A percentile compares a stretch with the other conserved stretches of the same genome.
phyloP scores from a whole-genome alignment of 2,113 vertebrate species.

The Tyto alba region DNA sequence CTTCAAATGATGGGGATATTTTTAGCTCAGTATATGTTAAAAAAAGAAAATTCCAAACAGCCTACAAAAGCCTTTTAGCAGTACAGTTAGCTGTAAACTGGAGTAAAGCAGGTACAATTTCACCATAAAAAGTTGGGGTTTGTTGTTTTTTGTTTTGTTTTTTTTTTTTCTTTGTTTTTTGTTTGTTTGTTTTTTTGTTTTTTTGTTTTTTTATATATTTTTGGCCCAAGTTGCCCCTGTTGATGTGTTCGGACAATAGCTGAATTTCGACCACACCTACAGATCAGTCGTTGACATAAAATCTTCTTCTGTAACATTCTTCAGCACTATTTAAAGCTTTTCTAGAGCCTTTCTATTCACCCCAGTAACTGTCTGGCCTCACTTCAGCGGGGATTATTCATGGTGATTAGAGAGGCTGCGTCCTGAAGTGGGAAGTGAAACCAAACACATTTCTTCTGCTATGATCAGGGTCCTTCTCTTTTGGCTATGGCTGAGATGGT shows the following conservation, averaged over 20 bases:
- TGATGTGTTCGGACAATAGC: neutral
- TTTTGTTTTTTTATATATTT: neutral
- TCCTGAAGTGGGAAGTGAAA: neutral
- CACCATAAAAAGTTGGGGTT: neutral
- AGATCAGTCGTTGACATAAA: neutral
- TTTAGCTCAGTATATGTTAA: neutral
- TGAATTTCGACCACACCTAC: neutral
- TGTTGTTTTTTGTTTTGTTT: too few relatives aligned
- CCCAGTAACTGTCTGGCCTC: neutral
- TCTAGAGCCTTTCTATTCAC: neutral
- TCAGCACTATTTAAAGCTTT: neutral
- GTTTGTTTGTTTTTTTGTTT: too few relatives aligned
- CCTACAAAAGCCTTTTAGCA: neutral
- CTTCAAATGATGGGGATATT: neutral
- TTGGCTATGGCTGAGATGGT: neutral
- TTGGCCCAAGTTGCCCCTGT: neutral
- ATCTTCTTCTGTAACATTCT: neutral
- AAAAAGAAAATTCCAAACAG: neutral
- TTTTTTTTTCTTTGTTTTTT: too few relatives aligned
- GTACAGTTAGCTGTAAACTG: neutral
- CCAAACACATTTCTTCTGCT: neutral
- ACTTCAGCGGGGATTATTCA: fast-evolving
- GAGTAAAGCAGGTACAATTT: neutral
- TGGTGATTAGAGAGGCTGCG: neutral
- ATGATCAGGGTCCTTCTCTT: fast-evolving